These are phyloP conservation scores for Leptothorax acervorum DNA, from an alignment of 2,888 invertebrate species.

Conservation along the genomic window DNA sequence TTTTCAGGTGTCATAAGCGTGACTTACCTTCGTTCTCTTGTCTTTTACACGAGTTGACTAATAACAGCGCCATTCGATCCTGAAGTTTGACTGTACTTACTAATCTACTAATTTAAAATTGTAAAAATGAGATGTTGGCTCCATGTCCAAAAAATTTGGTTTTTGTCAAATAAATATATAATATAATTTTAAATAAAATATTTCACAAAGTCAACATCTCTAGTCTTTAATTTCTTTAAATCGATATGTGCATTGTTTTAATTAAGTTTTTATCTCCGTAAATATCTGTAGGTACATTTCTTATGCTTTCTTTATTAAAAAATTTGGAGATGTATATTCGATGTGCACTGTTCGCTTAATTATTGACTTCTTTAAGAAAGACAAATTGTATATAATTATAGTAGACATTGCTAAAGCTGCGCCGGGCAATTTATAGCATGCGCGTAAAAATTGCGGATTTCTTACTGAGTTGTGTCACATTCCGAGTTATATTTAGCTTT, in stretches of 20 bases:
- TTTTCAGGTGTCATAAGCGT: constrained; percentile 77
- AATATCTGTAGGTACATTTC: not conserved
- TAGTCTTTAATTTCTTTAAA: not conserved
- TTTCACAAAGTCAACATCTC: constrained; percentile 1
- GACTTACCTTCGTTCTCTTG: constrained; percentile 82
- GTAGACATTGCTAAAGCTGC: not conserved
- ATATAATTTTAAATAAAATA: not conserved
- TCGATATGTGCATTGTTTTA: not conserved
- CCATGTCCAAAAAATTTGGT: not conserved
- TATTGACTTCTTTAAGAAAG: not conserved
- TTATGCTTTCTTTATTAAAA: not conserved
- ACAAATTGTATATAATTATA: constrained; percentile 21
- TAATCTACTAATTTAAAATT: constrained; percentile 65
- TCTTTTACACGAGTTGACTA: constrained; percentile 79
- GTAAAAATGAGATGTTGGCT: not conserved
- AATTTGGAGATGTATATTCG: not conserved
- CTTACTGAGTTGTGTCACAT: not conserved
- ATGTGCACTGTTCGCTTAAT: not conserved
- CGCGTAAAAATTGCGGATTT: constrained; percentile 8
- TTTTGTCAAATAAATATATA: not conserved
- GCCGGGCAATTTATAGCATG: constrained; percentile 3
- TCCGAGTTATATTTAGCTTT: not conserved
- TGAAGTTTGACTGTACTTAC: constrained; percentile 75
- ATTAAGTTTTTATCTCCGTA: not conserved
- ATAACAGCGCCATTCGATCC: constrained; percentile 78